Percentiles rank a stretch among this genome's conserved stretches.
These are phyloP conservation scores for Scolopax mira DNA, from an alignment of 2,113 vertebrate species.

Conservation along the genomic window DNA sequence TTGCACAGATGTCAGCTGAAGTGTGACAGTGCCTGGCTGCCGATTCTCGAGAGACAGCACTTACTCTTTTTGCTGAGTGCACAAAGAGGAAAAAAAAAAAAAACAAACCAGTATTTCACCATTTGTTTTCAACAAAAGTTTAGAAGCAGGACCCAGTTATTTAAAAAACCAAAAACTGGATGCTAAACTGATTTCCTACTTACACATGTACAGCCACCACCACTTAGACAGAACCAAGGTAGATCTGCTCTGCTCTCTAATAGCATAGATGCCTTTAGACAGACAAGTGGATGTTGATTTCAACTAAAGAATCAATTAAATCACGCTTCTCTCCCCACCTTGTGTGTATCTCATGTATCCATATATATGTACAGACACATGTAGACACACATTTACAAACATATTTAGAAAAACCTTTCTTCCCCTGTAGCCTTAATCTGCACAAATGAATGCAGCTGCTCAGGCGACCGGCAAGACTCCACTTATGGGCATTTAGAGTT, in stretches of 20 bases:
- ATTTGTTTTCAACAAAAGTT: not conserved
- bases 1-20: not conserved
- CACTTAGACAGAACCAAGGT: not conserved
- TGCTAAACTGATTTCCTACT: not conserved
- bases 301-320: not conserved
- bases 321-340: not conserved
- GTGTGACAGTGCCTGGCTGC: not conserved
- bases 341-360: accelerated
- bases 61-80: not conserved
- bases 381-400: not conserved
- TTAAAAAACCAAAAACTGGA: not conserved
- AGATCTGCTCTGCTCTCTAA: not conserved
- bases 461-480: not conserved
- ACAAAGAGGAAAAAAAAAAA: not conserved
- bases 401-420: not conserved
- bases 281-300: not conserved
- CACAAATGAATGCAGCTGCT: too few species aligned
- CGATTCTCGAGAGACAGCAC: not conserved
- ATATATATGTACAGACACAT: accelerated
- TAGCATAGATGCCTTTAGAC: accelerated
- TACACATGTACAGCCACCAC: not conserved
- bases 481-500: accelerated
- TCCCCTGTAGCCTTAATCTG: not conserved
- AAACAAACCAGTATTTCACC: not conserved
- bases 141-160: not conserved